Evolutionary conservation across 2,888 invertebrate genomes (phyloP), one percentile per base, ranked within the genome.

Genomic region (Herminia tarsipennalis): DNA sequence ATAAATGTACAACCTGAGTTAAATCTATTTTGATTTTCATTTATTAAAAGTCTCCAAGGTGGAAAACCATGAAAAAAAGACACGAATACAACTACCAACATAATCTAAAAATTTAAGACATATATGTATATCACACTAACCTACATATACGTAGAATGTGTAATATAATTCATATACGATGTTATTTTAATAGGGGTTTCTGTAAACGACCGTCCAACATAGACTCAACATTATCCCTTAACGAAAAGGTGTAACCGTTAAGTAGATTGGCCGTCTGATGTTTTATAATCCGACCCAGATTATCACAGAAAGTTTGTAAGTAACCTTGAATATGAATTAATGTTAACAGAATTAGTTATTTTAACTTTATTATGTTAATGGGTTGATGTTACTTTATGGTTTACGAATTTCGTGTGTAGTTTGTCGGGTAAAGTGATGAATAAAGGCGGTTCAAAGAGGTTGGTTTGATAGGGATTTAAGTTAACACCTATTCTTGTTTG

Each of bases 201-300:
- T 38, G 16, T 16, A n/a, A n/a, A n/a, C n/a, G n/a, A n/a, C n/a
- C 4, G n/a, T 14, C 32, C 3, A 36, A 32, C 16, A 21, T 18
- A 35, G 12, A 21, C 24, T 44, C 24, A 29, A 43, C 35, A 25
- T 41, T 47, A 53, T 50, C 57, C 62, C 33, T 32, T 43, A 61
- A 68, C 55, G 45, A 53, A 53, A 65, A 61, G 69, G 69, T 68
- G 63, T 69, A 49, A 57, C 48, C 53, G 53, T 69, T 69, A 61
- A 69, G 58, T 58, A 66, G 58, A 69, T 66, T 61, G 54, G 14
- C 38, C 48, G 42, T 40, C 53, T 58, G 68, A 63, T 55, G 52
- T 55, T 69, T 66, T 54, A 66, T 66, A 69, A 66, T 66, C 70
- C 66, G 21, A 54, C 70, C 63, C 63, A 54, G 70, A 66, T 69